A percentile compares a stretch with the other conserved stretches of the same genome.
These are phyloP conservation scores for Dicyrtomina minuta DNA, from an alignment of 2,888 invertebrate species.

Conservation along the genomic window DNA sequence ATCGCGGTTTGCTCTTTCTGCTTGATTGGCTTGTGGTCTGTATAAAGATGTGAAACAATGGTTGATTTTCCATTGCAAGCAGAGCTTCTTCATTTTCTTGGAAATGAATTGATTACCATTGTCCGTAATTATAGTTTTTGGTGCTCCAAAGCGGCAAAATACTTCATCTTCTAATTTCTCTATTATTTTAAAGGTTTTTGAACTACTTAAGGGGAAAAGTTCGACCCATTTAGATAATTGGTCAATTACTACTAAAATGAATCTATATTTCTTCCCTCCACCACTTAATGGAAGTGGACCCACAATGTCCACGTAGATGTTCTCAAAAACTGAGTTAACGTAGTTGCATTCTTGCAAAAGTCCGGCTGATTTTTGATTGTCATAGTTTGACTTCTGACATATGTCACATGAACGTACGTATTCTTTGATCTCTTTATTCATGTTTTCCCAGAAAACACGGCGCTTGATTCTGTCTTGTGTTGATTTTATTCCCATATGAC, in stretches of 20 bases:
- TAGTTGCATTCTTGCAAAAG: conserved; percentile 19
- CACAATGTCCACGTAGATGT: conserved; percentile 38
- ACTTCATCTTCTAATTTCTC: conserved; percentile 40
- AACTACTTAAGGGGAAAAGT: conserved; percentile 41
- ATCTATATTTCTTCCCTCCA: conserved; percentile 24
- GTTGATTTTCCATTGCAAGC: conserved; percentile 33
- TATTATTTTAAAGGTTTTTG: conserved; percentile 30
- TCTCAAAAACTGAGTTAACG: conserved; percentile 28
- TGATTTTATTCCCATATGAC: conserved; percentile 41
- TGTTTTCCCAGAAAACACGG: conserved; percentile 39
- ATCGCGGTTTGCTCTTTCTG: conserved; percentile 38
- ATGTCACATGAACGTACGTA: conserved; percentile 36
- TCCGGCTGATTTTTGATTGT: conserved; percentile 35
- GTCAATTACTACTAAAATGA: conserved; percentile 40
- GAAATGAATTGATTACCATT: conserved; percentile 41
- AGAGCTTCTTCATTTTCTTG: conserved; percentile 30
- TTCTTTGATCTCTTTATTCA: conserved; percentile 39
- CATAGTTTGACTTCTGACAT: conserved; percentile 39
- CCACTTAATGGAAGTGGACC: conserved; percentile 36
- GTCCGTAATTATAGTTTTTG: conserved; percentile 35
- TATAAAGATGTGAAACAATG: conserved; percentile 33
- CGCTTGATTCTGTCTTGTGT: conserved; percentile 35
- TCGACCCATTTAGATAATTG: conserved; percentile 40
- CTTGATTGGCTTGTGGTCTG: conserved; percentile 35
- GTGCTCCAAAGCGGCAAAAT: conserved; percentile 41